A percentile compares a stretch with the other conserved stretches of the same genome.
Conservation (phyloP, 2,113 vertebrate species). For the Leptobrachium leishanense region DNA sequence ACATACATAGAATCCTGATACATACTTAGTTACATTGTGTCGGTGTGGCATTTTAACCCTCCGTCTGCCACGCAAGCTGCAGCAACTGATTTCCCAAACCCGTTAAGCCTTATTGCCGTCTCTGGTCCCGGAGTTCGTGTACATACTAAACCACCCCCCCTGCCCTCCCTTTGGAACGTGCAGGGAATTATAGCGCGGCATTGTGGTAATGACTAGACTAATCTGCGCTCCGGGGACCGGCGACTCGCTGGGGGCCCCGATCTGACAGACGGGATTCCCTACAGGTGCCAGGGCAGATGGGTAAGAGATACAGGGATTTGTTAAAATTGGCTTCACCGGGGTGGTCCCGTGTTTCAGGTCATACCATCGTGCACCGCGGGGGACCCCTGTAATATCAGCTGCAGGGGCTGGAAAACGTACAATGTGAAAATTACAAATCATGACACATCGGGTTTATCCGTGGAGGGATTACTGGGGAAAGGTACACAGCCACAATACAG, state of each 20-base stretch:
- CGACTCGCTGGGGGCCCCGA: background rate
- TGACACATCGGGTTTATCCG: too few species aligned
- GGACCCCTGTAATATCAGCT: too few species aligned
- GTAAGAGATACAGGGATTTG: slow-evolving; percentile 10
- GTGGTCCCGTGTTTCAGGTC: background rate
- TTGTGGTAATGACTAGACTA: slow-evolving; percentile 30
- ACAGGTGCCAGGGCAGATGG: slow-evolving; percentile 25
- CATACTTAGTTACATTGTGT: too few species aligned
- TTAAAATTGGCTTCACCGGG: slow-evolving; percentile 8
- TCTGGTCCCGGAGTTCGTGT: background rate
- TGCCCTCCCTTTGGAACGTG: background rate
- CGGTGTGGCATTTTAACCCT: slow-evolving; percentile 3
- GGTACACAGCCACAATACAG: too few species aligned
- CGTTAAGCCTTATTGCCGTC: background rate
- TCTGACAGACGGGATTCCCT: background rate
- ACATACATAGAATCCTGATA: too few species aligned
- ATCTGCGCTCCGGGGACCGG: background rate
- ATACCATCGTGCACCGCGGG: too few species aligned
- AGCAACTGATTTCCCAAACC: background rate
- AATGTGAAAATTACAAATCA: too few species aligned
- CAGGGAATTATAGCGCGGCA: slow-evolving; percentile 13
- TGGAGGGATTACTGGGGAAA: too few species aligned
- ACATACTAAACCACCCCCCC: background rate
- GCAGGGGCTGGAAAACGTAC: too few species aligned
- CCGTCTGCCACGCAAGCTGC: background rate